Base-by-base conservation (phyloP, 1,140 invertebrate genomes). In the Cotesia chilonis region DNA sequence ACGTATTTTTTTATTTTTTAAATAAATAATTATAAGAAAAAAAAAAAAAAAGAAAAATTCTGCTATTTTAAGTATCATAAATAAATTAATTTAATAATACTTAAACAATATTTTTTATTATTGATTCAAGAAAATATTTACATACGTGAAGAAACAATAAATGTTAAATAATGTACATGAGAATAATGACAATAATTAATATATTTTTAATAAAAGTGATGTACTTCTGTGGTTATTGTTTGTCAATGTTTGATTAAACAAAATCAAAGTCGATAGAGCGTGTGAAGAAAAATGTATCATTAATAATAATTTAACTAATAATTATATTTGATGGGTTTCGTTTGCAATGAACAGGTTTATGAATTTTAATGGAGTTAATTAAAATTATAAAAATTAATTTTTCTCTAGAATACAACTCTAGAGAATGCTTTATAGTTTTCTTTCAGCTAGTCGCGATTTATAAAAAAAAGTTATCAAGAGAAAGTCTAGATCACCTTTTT, bases 341-440 rank as follows among this genome's bases (percentile, higher is more conserved):
- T 68, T 64, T 36, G 59, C 68, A 70, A 75, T 69, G 74, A 77
- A 73, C 36, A 74, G 73, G 73, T 28, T 28, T 28, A 28, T 47
- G 41, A 47, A 47, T 10, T 6, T 47, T 47, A 41, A 47, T 47
- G 4, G 7, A 9, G 0, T 10, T 47, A 10, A 9, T 47, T 47
- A 7, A 59, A 28, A 28, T 17, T 7, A 59, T n/a, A 12, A 6
- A n/a, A 28, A n/a, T n/a, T 59, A 7, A 59, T 17, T 59, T 9
- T 7, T 59, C 55, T 28, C 55, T 47, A 47, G 41, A 10, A 28
- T n/a, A 17, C 28, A 61, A 4, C 17, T 28, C 35, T 61, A 35
- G 60, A 28, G 60, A 61, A 35, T 9, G 36, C 7, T 35, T 61
- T n/a, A 28, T n/a, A 28, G 28, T 28, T 28, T 28, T n/a, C n/a